Percentiles rank a stretch among this genome's conserved stretches.
Conservation (phyloP, 2,113 vertebrate genomes). For the Emydura subglobosa region DNA sequence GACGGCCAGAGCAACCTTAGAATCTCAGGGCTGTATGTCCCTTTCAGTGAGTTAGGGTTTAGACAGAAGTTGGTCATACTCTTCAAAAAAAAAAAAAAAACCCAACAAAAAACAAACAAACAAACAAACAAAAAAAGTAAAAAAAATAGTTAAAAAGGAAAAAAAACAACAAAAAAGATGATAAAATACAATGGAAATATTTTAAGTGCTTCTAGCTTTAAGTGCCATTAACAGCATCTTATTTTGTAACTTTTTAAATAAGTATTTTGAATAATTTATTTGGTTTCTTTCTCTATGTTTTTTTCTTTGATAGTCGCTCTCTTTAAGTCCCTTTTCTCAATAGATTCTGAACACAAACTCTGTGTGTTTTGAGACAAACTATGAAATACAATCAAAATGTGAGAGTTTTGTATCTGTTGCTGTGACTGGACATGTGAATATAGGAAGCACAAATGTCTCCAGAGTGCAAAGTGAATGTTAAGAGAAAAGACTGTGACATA, state of each 20-base stretch:
- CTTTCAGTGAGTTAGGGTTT: constrained; percentile 71
- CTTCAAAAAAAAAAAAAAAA: constrained; percentile 23
- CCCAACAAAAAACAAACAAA: not conserved
- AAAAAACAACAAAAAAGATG: constrained; percentile 23
- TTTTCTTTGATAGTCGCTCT: constrained; percentile 38
- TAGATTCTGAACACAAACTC: constrained; percentile 1
- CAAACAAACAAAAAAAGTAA: not conserved
- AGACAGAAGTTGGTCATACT: constrained; percentile 46
- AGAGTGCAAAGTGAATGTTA: constrained; percentile 21
- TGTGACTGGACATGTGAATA: not conserved
- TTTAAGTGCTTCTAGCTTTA: constrained; percentile 84
- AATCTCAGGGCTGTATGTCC: constrained; percentile 82
- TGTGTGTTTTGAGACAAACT: constrained; percentile 40
- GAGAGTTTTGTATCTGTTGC: not conserved
- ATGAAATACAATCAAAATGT: constrained; percentile 2
- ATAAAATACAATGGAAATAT: constrained; percentile 55
- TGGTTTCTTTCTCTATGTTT: constrained; percentile 37
- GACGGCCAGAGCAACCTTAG: constrained; percentile 67
- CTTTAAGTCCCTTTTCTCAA: not conserved
- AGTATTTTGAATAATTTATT: constrained; percentile 65
- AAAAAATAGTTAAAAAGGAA: not conserved
- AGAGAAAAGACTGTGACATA: constrained; percentile 48
- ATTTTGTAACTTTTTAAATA: constrained; percentile 75
- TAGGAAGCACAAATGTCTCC: constrained; percentile 3
- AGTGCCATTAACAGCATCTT: constrained; percentile 84